Percentiles rank a stretch among this genome's conserved stretches.
Conservation (phyloP, 2,888 invertebrate genomes). For the Amiota minor region DNA sequence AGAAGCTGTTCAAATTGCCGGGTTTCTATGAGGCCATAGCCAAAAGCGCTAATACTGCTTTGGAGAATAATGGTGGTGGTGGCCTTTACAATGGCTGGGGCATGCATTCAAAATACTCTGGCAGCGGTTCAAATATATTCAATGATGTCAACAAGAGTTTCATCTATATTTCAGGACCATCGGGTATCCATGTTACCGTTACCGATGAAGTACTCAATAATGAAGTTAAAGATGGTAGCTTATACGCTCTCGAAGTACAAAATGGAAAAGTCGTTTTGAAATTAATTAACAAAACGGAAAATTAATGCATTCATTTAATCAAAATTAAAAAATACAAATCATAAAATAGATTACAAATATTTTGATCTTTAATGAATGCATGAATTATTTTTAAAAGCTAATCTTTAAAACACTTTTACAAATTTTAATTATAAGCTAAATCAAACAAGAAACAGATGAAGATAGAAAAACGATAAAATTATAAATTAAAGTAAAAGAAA, state of each 20-base stretch:
- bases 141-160: constrained; percentile 75
- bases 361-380: not conserved
- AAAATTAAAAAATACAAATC: not conserved
- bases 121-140: constrained; percentile 74
- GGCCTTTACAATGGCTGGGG: constrained; percentile 60
- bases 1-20: constrained; percentile 79
- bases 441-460: not conserved
- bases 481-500: constrained; percentile 30
- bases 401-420: constrained; percentile 4
- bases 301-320: constrained; percentile 8
- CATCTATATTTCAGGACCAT: constrained; percentile 86
- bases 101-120: constrained; percentile 73
- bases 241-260: constrained; percentile 79
- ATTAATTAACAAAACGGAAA: constrained; percentile 64
- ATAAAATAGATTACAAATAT: not conserved
- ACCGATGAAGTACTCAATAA: constrained; percentile 90
- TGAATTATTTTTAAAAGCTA: not conserved
- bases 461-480: not conserved
- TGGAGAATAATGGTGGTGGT: constrained; percentile 57
- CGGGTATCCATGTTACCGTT: constrained; percentile 86
- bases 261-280: constrained; percentile 75
- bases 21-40: constrained; percentile 73
- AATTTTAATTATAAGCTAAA: not conserved
- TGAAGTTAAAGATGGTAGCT: constrained; percentile 83
- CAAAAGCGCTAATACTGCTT: constrained; percentile 61